Base-by-base conservation (phyloP, 2,797 vertebrate genomes). In the Trichosurus vulpecula region DNA sequence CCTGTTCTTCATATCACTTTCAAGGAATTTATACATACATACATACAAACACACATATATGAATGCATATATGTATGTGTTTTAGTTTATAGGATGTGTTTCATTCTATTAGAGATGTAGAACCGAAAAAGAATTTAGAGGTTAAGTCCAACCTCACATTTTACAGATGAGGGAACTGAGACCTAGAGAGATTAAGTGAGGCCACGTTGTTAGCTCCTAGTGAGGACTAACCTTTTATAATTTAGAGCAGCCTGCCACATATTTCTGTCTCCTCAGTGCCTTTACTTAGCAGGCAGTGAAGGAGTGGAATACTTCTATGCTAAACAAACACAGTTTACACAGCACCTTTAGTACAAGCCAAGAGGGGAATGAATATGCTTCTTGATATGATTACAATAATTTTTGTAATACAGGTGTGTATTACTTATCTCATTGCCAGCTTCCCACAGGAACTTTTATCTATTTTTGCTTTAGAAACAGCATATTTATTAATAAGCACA, bases 211-310 rank as follows among this genome's bases (percentile, higher is more conserved):
- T 66, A 47, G 22, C 3, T 81, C n/a, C 74, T 47, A 8, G 74
- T 47, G 41, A 81, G 22, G 41, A 47, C 22, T 81, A 6, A 81
- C 74, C 2, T 81, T 81, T 81, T 81, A 81, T 47, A 47, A 47
- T 81, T 81, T 47, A 74, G n/a, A 81, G 22, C 27, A 81, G n/a
- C 8, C 22, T 27, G 22, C 31, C 25, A 19, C 4, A 4, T 55
- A 16, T 25, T 55, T 2, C 61, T 92, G 66, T 91, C 27, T 51
- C 6, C 41, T 81, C 13, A 22, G 58, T 81, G 10, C 58, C 53
- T 93, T 95, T 55, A 87, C 91, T 57, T 47, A 81, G n/a, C n/a
- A n/a, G 14, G 14, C 61, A 47, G 74, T 47, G 55, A 90, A 93
- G 54, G n/a, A 66, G 52, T 51, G 74, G 54, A 30, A 41, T 29